These are phyloP conservation scores for Psylliodes chrysocephalus DNA, from an alignment of 2,888 invertebrate genomes.

Conservation along the genomic window DNA sequence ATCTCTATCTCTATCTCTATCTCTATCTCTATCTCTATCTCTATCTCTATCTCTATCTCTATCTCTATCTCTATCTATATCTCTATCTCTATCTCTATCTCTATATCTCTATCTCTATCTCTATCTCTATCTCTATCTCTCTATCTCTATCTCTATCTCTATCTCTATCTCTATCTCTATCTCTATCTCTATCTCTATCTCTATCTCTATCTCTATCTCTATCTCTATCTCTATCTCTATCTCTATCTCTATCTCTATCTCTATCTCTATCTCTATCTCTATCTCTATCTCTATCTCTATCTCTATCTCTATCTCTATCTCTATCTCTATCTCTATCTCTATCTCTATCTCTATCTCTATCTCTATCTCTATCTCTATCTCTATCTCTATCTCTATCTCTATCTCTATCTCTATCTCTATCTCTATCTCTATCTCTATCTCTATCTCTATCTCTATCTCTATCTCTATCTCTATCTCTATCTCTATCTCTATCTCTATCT, in stretches of 20 bases:
- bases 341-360: background rate
- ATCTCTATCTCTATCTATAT: too few relatives aligned
- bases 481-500: too few relatives aligned
- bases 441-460: background rate
- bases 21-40: too few relatives aligned
- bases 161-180: background rate
- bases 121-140: too few relatives aligned
- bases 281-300: conserved; percentile 3
- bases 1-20: too few relatives aligned
- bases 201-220: conserved; percentile 1
- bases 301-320: background rate
- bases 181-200: conserved; percentile 2
- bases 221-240: conserved; percentile 5
- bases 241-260: conserved; percentile 7
- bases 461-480: too few relatives aligned
- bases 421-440: conserved; percentile 13
- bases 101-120: too few relatives aligned
- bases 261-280: conserved; percentile 4
- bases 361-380: conserved; percentile 2
- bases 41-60: background rate
- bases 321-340: background rate
- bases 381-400: conserved; percentile 3
- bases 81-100: too few relatives aligned
- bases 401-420: conserved; percentile 5
- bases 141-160: background rate